Percentiles rank a stretch among this genome's conserved stretches.
phyloP scores from a whole-genome alignment of 2,888 invertebrate species.

The Aromia moschata region DNA sequence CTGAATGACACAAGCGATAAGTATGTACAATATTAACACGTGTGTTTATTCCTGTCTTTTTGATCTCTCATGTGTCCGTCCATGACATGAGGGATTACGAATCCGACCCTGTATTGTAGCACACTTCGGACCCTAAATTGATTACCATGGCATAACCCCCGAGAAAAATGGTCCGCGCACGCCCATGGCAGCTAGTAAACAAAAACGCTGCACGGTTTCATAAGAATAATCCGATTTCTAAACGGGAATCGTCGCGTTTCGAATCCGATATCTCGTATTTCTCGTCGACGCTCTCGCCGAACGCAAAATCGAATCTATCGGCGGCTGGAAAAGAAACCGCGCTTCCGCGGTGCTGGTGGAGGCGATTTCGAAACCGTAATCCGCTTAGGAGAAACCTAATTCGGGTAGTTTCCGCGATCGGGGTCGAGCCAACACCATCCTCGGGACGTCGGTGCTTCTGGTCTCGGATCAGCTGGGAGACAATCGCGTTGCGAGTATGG shows the following conservation, averaged over 20 bases:
- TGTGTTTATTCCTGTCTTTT: too few species aligned
- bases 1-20: too few species aligned
- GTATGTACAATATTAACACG: too few species aligned
- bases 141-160: not conserved
- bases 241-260: slow-evolving; percentile 9
- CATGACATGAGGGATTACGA: too few species aligned
- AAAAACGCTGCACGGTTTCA: slow-evolving; percentile 12
- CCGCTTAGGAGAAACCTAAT: not conserved
- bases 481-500: not conserved
- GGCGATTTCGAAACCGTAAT: slow-evolving; percentile 1
- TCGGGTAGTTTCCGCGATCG: not conserved
- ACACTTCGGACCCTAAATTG: too few species aligned
- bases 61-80: too few species aligned
- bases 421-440: too few species aligned
- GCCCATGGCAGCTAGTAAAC: slow-evolving; percentile 1
- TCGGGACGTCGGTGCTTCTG: too few species aligned
- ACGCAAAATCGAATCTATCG: slow-evolving; percentile 19
- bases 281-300: not conserved
- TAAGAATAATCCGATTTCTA: slow-evolving; percentile 20
- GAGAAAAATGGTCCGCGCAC: not conserved
- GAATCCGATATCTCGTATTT: slow-evolving; percentile 14
- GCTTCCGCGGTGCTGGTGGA: slow-evolving; percentile 5
- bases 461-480: not conserved
- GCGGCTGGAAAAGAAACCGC: slow-evolving; percentile 1
- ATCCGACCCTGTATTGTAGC: too few species aligned